These are phyloP conservation scores for Gobiocypris rarus DNA, from an alignment of 2,113 vertebrate species.

Conservation along the genomic window DNA sequence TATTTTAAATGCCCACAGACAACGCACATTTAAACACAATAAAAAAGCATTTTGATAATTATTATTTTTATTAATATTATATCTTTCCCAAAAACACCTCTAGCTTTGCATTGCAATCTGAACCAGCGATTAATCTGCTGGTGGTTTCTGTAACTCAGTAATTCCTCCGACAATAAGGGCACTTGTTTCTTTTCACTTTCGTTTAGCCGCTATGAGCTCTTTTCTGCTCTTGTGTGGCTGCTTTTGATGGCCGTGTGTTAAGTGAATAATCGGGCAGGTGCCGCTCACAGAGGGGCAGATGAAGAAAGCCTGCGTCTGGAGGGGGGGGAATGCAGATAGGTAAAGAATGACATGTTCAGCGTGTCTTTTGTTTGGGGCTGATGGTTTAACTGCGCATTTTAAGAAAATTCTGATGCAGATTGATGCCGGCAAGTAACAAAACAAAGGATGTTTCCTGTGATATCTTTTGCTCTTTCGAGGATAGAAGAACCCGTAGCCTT, in stretches of 20 bases:
- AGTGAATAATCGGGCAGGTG: constrained; percentile 74
- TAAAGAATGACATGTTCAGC: constrained; percentile 68
- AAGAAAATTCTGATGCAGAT: constrained; percentile 51
- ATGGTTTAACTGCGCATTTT: constrained; percentile 66
- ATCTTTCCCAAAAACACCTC: neutral
- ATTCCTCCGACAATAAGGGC: constrained; percentile 64
- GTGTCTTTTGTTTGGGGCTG: constrained; percentile 59
- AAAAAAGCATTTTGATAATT: neutral
- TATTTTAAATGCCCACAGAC: neutral
- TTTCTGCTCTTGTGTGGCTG: constrained; percentile 61
- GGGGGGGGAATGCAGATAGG: constrained; percentile 56
- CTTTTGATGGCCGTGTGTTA: constrained; percentile 64
- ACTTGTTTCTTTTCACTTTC: constrained; percentile 68
- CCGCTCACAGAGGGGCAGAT: constrained; percentile 69
- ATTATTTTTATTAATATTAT: neutral
- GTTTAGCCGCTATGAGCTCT: constrained; percentile 66
- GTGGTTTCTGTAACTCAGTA: constrained; percentile 57
- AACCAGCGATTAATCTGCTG: constrained; percentile 53
- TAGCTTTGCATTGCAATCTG: constrained; percentile 43
- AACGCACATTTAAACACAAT: neutral
- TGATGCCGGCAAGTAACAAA: neutral
- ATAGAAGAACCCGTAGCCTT: neutral
- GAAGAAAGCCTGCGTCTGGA: constrained; percentile 51
- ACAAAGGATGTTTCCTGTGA: neutral
- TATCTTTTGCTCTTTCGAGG: neutral